Percentiles rank a stretch among this genome's conserved stretches.
Evolutionary conservation across 2,113 vertebrate species (phyloP).

Genomic region (Burhinus oedicnemus): DNA sequence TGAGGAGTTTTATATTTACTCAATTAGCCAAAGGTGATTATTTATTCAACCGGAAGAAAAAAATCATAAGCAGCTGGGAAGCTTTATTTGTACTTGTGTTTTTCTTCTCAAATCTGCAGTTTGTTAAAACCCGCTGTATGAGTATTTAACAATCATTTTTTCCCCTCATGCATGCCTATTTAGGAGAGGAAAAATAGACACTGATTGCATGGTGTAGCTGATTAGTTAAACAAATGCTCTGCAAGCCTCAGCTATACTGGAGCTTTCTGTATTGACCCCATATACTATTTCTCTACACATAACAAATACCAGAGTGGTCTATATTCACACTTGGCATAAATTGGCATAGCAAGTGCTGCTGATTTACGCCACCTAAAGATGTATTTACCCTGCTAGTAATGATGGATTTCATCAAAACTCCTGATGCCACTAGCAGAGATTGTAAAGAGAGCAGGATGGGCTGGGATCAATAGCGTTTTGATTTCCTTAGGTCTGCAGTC

Average conservation of each 20-base stretch:
- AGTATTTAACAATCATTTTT: conserved; percentile 60
- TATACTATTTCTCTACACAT: background rate
- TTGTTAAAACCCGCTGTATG: conserved; percentile 2
- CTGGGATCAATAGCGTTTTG: conserved; percentile 42
- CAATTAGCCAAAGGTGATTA: conserved; percentile 24
- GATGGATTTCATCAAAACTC: conserved; percentile 16
- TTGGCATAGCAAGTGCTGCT: background rate
- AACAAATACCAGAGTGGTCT: background rate
- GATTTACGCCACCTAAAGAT: background rate
- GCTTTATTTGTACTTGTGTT: background rate
- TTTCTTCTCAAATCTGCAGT: background rate
- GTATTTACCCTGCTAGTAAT: background rate
- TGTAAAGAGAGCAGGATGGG: conserved; percentile 4
- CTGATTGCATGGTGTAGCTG: conserved; percentile 51
- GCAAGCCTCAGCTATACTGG: background rate
- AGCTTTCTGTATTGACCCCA: background rate
- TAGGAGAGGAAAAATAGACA: conserved; percentile 45
- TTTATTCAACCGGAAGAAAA: background rate
- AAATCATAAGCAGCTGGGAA: background rate
- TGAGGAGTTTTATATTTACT: background rate
- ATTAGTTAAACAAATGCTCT: conserved; percentile 10
- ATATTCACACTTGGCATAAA: background rate
- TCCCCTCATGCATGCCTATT: background rate
- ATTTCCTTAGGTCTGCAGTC: conserved; percentile 21
- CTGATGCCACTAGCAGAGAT: background rate